phyloP scores from a whole-genome alignment of 2,888 invertebrate genomes.

The Taenaris catops region DNA sequence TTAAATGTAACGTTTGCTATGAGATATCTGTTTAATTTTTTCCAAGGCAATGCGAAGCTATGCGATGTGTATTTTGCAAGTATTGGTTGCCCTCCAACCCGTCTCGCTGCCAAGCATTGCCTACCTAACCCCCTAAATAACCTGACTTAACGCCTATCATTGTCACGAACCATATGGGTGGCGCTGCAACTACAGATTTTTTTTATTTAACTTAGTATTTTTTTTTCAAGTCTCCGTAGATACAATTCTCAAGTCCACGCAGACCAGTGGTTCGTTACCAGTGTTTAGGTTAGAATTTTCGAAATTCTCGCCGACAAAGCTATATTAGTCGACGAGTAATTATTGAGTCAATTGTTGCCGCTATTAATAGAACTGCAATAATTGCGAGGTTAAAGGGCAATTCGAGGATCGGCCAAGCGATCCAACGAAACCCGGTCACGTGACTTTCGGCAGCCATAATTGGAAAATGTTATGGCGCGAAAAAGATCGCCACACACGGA shows the following conservation, averaged over 20 bases:
- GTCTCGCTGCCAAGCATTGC: too few relatives aligned
- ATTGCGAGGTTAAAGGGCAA: constrained; percentile 63
- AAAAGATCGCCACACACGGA: constrained; percentile 15
- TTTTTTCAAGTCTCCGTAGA: too few relatives aligned
- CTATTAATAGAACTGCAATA: constrained; percentile 52
- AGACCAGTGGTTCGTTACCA: constrained; percentile 11
- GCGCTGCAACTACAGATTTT: too few relatives aligned
- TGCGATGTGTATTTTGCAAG: too few relatives aligned
- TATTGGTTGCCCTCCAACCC: too few relatives aligned
- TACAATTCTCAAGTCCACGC: not conserved
- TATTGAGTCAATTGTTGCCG: constrained; percentile 60
- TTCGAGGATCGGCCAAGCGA: constrained; percentile 46
- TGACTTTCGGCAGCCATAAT: constrained; percentile 37
- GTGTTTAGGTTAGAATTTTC: constrained; percentile 27
- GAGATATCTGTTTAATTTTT: too few relatives aligned
- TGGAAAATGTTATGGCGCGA: constrained; percentile 30
- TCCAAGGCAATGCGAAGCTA: too few relatives aligned
- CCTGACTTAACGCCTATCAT: too few relatives aligned
- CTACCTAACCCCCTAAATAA: too few relatives aligned
- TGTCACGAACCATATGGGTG: too few relatives aligned
- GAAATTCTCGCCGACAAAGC: constrained; percentile 31
- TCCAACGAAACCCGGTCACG: constrained; percentile 34
- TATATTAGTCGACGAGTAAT: constrained; percentile 41
- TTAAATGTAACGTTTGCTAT: too few relatives aligned
- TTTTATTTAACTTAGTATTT: too few relatives aligned